phyloP scores from a whole-genome alignment of 2,888 invertebrate species.

The Ochlodes sylvanus region DNA sequence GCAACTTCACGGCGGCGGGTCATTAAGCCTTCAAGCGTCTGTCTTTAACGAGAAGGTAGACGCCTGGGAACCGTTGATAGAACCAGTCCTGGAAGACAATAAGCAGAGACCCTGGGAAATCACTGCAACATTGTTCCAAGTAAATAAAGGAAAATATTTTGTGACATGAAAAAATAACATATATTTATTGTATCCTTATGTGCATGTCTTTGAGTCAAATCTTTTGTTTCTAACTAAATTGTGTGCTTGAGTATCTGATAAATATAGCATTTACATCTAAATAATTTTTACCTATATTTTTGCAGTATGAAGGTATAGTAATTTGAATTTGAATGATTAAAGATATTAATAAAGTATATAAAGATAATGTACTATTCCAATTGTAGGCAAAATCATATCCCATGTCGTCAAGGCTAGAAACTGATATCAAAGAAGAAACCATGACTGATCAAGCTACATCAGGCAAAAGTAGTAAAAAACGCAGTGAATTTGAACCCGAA shows the following conservation, averaged over 20 bases:
- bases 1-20: conserved; percentile 76
- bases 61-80: conserved; percentile 94
- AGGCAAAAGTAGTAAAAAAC: conserved; percentile 60
- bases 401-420: conserved; percentile 75
- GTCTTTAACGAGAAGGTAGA: conserved; percentile 89
- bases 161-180: too few relatives aligned
- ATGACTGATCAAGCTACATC: conserved; percentile 53
- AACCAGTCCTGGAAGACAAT: conserved; percentile 89
- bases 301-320: too few relatives aligned
- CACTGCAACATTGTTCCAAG: conserved; percentile 86
- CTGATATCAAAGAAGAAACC: conserved; percentile 57
- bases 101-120: conserved; percentile 90
- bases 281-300: too few relatives aligned
- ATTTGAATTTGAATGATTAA: too few relatives aligned
- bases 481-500: conserved; percentile 80
- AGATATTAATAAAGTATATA: too few relatives aligned
- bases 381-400: conserved; percentile 84
- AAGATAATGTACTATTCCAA: neutral
- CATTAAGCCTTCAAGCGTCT: conserved; percentile 72
- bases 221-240: too few relatives aligned
- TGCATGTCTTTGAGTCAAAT: too few relatives aligned
- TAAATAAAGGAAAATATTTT: conserved; percentile 41
- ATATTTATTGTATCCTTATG: too few relatives aligned
- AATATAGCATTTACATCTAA: too few relatives aligned
- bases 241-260: too few relatives aligned